phyloP scores from a whole-genome alignment of 2,113 vertebrate species.

The Xiphophorus couchianus region DNA sequence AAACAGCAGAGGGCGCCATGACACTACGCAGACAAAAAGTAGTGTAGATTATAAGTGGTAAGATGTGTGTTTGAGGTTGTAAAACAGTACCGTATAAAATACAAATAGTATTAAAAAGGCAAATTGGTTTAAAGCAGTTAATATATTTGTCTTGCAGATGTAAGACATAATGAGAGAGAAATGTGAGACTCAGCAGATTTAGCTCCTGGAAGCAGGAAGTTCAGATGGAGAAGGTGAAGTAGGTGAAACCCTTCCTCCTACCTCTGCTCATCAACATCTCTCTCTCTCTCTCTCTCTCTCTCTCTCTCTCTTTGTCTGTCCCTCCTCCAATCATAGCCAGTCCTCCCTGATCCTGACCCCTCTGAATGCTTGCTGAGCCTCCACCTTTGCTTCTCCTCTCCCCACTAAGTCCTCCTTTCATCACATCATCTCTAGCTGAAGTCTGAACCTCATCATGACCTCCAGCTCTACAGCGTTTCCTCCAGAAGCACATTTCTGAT shows the following conservation, averaged over 20 bases:
- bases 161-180: not conserved
- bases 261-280: not conserved
- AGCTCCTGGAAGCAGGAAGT: constrained; percentile 4
- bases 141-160: not conserved
- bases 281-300: not conserved
- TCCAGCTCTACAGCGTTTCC: constrained; percentile 17
- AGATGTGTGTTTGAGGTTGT: not conserved
- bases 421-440: not conserved
- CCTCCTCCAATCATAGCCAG: constrained; percentile 11
- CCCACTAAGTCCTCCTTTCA: constrained; percentile 41
- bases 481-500: constrained; percentile 8
- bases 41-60: not conserved
- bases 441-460: constrained; percentile 45
- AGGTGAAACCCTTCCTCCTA: constrained; percentile 32
- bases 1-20: constrained; percentile 46
- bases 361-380: constrained; percentile 24
- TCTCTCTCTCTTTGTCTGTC: not conserved
- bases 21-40: constrained; percentile 1
- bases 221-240: constrained; percentile 33
- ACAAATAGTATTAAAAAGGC: not conserved
- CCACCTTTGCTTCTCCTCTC: constrained; percentile 31
- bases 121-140: not conserved
- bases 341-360: constrained; percentile 49
- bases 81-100: not conserved
- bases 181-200: not conserved